phyloP scores from a whole-genome alignment of 2,113 vertebrate genomes.

The Chaetodon auriga region DNA sequence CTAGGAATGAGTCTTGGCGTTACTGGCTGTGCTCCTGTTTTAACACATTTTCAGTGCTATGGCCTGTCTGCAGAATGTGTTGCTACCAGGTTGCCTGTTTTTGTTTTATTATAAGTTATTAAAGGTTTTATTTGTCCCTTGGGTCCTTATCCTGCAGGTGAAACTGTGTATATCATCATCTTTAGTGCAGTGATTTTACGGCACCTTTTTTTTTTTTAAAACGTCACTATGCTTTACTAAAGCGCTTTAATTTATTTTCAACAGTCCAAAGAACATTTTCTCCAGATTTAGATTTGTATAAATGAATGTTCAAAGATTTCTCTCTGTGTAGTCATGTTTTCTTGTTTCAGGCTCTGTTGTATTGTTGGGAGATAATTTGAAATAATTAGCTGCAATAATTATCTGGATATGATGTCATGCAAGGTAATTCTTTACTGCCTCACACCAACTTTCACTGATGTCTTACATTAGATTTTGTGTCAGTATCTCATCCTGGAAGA shows the following conservation, averaged over 20 bases:
- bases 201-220: neutral
- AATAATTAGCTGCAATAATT: neutral
- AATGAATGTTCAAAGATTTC: neutral
- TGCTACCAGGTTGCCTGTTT: neutral
- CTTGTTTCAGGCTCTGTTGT: neutral
- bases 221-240: neutral
- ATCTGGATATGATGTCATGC: neutral
- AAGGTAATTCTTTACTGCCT: neutral
- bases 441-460: neutral
- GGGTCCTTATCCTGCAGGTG: neutral
- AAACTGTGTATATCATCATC: neutral
- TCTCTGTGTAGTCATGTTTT: neutral
- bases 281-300: neutral
- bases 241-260: constrained; percentile 1
- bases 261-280: neutral
- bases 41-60: neutral
- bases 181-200: constrained; percentile 1
- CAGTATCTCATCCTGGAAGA: neutral
- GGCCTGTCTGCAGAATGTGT: neutral
- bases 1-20: neutral
- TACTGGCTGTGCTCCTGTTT: neutral
- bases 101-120: neutral
- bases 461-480: no score
- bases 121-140: neutral
- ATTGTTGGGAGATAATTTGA: neutral